Percentiles rank a stretch among this genome's conserved stretches.
These are phyloP conservation scores for Ectropis grisescens DNA, from an alignment of 1,140 invertebrate species.

Conservation along the genomic window DNA sequence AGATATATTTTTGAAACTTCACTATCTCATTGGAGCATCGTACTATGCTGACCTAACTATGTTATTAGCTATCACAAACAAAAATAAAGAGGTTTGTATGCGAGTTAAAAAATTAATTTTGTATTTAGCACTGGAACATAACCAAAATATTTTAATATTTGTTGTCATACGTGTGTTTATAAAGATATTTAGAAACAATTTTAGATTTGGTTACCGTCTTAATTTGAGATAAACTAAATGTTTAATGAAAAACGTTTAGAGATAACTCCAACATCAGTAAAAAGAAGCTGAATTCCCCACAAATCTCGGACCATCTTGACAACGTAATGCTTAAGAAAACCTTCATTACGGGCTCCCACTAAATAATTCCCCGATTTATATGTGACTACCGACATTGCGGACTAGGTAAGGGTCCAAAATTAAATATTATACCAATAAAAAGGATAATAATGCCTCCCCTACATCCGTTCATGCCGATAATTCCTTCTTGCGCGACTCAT, in stretches of 20 bases:
- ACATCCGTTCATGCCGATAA: conserved; percentile 54
- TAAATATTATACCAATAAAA: conserved; percentile 71
- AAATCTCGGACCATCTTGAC: neutral
- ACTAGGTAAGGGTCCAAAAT: conserved; percentile 57
- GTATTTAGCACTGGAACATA: no score
- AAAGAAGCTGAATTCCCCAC: neutral
- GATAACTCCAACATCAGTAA: neutral
- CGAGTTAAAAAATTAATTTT: no score
- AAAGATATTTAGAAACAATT: neutral
- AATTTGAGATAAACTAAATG: neutral
- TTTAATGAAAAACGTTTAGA: neutral
- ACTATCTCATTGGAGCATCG: no score
- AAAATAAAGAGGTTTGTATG: no score
- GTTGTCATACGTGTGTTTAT: neutral
- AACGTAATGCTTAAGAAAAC: conserved; percentile 2
- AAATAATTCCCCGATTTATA: conserved; percentile 58
- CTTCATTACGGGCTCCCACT: conserved; percentile 7
- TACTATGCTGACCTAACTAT: no score
- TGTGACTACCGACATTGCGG: conserved; percentile 30
- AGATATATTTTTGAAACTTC: no score
- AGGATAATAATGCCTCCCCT: conserved; percentile 60
- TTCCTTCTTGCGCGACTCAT: conserved; percentile 45
- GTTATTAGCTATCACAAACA: no score
- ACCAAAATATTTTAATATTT: no score
- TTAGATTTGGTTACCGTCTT: neutral